Base-by-base conservation (phyloP, 2,113 vertebrate species). In the Etia nguti region DNA sequence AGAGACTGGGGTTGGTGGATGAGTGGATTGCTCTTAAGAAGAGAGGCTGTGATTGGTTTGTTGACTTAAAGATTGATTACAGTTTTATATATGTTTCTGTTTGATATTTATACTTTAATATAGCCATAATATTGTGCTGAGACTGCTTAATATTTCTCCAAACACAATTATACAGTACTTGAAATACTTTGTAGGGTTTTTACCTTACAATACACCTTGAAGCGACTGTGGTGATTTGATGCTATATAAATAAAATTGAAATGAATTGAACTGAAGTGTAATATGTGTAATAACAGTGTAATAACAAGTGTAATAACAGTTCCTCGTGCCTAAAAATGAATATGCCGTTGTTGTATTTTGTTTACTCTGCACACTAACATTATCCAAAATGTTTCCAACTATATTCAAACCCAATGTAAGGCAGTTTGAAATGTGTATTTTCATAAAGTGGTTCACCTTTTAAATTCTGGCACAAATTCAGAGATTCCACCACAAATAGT, bases 1-100 rank as follows among this genome's bases (percentile, higher is more conserved):
- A 82, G 82, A 87, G 52, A 24, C 38, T 79, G 38, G 54, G 84
- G 83, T 81, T 86, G 77, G 81, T 75, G 36, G 41, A 48, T 68
- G 29, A 79, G 79, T 65, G 79, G 15, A 29, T 54, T n/a, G 38
- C 57, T 81, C 60, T 84, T 3, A 38, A n/a, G 20, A 82, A 36
- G 54, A 89, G 55, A 60, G 13, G 36, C 7, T 54, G 10, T 26
- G 57, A 18, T 86, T 81, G 46, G 34, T 59, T 54, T 75, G 38
- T 56, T 86, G 29, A 38, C 24, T 82, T 62, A 75, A 46, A 75
- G 41, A 29, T 29, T 75, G 41, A 29, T 29, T 75, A 15, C 16
- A 1, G 34, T 52, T 15, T 18, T 59, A 24, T 41, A 1, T 52
- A 15, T 54, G 6, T 26, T 29, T 60, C 9, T 48, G 24, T 77